Conservation (phyloP, 2,113 vertebrate genomes). For the Morone saxatilis region DNA sequence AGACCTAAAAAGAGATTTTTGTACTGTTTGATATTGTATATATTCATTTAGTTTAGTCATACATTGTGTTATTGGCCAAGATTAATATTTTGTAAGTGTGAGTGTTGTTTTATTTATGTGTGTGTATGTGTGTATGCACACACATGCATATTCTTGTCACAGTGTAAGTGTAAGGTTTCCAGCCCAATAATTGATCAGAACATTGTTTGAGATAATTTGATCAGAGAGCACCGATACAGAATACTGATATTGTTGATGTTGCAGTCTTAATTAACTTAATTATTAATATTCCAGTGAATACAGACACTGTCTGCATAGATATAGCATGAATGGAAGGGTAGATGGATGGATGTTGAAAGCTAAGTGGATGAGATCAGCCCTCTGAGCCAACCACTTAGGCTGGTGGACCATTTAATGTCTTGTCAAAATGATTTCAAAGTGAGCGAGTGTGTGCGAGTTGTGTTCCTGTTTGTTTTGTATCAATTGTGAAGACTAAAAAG, state of each 20-base stretch:
- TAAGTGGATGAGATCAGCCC: conserved; percentile 36
- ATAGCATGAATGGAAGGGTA: background rate
- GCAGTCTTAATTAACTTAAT: background rate
- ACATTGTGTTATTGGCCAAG: too few species aligned
- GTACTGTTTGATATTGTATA: background rate
- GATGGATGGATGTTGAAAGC: conserved; percentile 20
- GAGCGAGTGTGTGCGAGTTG: background rate
- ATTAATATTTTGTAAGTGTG: too few species aligned
- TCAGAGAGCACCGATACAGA: background rate
- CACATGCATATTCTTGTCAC: too few species aligned
- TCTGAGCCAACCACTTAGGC: conserved; percentile 37
- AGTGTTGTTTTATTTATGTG: too few species aligned
- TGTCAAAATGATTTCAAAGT: conserved; percentile 24
- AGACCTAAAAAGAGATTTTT: background rate
- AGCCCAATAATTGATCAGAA: too few species aligned
- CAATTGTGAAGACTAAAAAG: background rate
- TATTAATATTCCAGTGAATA: background rate
- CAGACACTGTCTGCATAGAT: background rate
- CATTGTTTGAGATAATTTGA: background rate
- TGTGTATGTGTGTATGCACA: too few species aligned
- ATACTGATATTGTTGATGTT: background rate
- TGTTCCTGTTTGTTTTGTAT: conserved; percentile 6
- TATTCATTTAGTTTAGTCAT: too few species aligned
- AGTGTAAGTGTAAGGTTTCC: too few species aligned
- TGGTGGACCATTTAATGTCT: conserved; percentile 35